phyloP scores from a whole-genome alignment of 37 sponge, comb jelly and placozoan species.

The Ephydatia muelleri region DNA sequence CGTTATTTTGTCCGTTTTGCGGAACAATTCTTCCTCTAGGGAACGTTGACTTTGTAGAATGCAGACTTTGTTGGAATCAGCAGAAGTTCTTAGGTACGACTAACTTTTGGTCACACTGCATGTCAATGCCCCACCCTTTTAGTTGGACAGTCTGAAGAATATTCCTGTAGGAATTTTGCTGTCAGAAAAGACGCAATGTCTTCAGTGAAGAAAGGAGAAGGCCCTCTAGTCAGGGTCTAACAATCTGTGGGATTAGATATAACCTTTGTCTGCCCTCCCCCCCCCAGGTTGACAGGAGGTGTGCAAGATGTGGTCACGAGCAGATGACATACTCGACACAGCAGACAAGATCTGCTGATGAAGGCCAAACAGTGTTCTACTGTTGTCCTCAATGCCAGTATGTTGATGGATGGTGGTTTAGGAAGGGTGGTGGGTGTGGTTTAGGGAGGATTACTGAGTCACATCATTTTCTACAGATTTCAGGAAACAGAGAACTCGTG shows the following conservation, averaged over 20 bases:
- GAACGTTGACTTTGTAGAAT: conserved; percentile 18
- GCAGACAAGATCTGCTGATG: conserved; percentile 94
- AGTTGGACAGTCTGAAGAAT: conserved; percentile 59
- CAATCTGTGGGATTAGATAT: background rate
- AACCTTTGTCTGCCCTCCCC: conserved; percentile 11
- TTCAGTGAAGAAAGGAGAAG: conserved; percentile 34
- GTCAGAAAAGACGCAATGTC: conserved; percentile 15
- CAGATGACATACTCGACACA: conserved; percentile 94
- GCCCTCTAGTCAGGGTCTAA: conserved; percentile 59
- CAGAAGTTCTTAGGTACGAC: conserved; percentile 41
- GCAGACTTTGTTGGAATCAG: conserved; percentile 38
- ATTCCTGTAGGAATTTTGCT: conserved; percentile 53
- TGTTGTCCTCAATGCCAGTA: conserved; percentile 85
- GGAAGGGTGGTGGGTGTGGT: background rate
- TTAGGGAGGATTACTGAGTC: background rate
- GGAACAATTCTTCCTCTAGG: conserved; percentile 66
- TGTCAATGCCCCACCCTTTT: background rate
- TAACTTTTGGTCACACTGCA: background rate
- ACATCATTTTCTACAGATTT: conserved; percentile 11
- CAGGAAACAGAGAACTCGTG: conserved; percentile 60
- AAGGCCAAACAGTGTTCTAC: conserved; percentile 98
- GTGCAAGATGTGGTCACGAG: conserved; percentile 85
- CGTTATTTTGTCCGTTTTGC: conserved; percentile 67
- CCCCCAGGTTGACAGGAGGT: conserved; percentile 81
- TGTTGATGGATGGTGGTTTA: background rate